Evolutionary conservation across 2,888 invertebrate genomes (phyloP), one percentile per base, ranked within the genome.

Genomic region (Synanthedon vespiformis): DNA sequence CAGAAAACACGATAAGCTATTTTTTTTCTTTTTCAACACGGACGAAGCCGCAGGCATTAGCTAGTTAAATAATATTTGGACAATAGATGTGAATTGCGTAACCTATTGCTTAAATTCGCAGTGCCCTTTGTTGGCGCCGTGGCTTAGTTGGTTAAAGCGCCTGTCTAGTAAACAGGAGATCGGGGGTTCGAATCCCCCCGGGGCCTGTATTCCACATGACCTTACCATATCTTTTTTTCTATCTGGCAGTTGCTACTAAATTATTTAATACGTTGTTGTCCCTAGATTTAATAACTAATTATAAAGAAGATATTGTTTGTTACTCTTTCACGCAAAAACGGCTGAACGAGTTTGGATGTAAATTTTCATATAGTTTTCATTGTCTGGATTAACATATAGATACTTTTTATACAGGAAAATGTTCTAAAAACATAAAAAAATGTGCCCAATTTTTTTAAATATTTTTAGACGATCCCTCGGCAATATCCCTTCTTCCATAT

Each of bases 61-160:
- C 16, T 16, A 16, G 16, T 18, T 22, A 22, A 22, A 34, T 34
- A 34, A 2, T 34, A 1, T 34, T 34, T 10, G 8, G 44, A 44
- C 3, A n/a, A 44, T 16, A 8, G 22, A 16, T 49, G 4, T 22
- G 8, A 12, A 14, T 22, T 49, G 5, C 22, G 22, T 49, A 14
- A 18, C 6, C 13, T 50, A 50, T 34, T 50, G 18, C 6, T 51
- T 63, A 72, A 65, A 82, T 83, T 84, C 71, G 52, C 0, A 2
- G 0, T 0, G 0, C 0, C 0, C 0, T 0, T 0, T 61, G 80
- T 52, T 70, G 87, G 88, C 88, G 88, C 86, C 87, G 87, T 87
- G 86, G 88, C 87, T 86, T 86, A 86, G 85, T 87, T 86, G 86
- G 86, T 86, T 86, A 86, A 86, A 86, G 86, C 86, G 86, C 86